Evolutionary conservation across 2,113 vertebrate species (phyloP).

Genomic region (Urocitellus parryii): DNA sequence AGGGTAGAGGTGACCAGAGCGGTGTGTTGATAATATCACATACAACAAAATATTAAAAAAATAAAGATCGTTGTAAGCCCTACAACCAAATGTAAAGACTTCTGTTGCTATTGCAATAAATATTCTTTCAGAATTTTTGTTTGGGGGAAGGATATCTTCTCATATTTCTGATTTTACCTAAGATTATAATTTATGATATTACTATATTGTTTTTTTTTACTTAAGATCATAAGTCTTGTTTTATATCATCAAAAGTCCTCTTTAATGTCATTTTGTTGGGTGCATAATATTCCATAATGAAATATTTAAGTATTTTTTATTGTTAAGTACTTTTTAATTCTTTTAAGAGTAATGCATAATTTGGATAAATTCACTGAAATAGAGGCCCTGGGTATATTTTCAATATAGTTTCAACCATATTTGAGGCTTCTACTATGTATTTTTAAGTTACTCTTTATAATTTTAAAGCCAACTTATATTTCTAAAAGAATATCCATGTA

Average conservation of each 20-base stretch:
- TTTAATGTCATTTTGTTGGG: constrained; percentile 12
- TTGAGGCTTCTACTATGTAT: not conserved
- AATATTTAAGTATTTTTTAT: not conserved
- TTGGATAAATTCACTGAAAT: not conserved
- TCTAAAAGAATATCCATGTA: not conserved
- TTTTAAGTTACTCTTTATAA: not conserved
- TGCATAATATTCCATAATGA: constrained; percentile 48
- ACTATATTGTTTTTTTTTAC: not conserved
- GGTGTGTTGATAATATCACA: not conserved
- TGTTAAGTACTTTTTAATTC: not conserved
- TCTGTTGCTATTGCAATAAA: constrained; percentile 16
- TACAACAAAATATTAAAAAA: not conserved
- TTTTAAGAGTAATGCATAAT: not conserved
- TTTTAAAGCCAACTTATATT: not conserved
- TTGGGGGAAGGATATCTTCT: not conserved
- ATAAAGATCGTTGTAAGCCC: not conserved
- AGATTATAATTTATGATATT: not conserved
- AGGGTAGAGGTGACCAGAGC: not conserved
- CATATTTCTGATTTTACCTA: not conserved
- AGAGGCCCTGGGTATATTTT: not conserved
- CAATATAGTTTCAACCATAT: not conserved
- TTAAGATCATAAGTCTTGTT: not conserved
- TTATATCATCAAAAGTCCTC: not conserved
- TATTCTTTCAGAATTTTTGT: constrained; percentile 33
- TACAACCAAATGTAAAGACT: not conserved